Evolutionary conservation across 1,140 invertebrate species (phyloP).

Genomic region (Trachymyrmex cornetzi): DNA sequence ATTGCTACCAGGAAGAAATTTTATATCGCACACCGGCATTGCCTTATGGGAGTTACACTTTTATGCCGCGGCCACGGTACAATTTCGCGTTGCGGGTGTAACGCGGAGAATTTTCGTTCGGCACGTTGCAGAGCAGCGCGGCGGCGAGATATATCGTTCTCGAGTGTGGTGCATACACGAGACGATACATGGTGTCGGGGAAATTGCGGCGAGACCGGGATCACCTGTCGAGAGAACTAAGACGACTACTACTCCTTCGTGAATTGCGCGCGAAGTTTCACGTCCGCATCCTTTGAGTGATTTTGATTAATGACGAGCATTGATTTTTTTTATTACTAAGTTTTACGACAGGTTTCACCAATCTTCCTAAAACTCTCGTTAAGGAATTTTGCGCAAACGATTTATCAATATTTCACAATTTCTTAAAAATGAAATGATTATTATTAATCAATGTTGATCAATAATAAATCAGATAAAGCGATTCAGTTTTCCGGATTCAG

Average conservation of each 20-base stretch:
- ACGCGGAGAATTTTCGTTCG: slow-evolving; percentile 30
- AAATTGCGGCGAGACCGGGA: slow-evolving; percentile 23
- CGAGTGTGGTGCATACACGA: slow-evolving; percentile 17
- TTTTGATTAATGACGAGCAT: slow-evolving; percentile 37
- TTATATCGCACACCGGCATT: slow-evolving; percentile 27
- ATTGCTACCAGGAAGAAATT: slow-evolving; percentile 56
- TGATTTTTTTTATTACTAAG: slow-evolving; percentile 34
- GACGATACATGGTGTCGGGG: not conserved
- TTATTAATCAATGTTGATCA: not conserved
- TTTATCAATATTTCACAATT: slow-evolving; percentile 49
- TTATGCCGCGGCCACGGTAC: slow-evolving; percentile 46
- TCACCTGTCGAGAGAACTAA: slow-evolving; percentile 24
- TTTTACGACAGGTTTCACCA: slow-evolving; percentile 17
- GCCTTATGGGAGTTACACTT: slow-evolving; percentile 66
- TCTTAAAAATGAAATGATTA: slow-evolving; percentile 1
- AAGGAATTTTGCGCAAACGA: not conserved
- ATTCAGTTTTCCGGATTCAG: not conserved
- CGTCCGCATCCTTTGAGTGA: not conserved
- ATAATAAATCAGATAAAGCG: slow-evolving; percentile 9
- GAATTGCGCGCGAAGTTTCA: not conserved
- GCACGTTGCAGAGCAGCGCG: not conserved
- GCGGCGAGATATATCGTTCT: slow-evolving; percentile 29
- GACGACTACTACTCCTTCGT: not conserved
- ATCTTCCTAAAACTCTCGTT: slow-evolving; percentile 23
- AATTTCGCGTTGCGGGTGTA: slow-evolving; percentile 49